phyloP scores from a whole-genome alignment of 2,888 invertebrate genomes.

The Platynereis dumerilii region DNA sequence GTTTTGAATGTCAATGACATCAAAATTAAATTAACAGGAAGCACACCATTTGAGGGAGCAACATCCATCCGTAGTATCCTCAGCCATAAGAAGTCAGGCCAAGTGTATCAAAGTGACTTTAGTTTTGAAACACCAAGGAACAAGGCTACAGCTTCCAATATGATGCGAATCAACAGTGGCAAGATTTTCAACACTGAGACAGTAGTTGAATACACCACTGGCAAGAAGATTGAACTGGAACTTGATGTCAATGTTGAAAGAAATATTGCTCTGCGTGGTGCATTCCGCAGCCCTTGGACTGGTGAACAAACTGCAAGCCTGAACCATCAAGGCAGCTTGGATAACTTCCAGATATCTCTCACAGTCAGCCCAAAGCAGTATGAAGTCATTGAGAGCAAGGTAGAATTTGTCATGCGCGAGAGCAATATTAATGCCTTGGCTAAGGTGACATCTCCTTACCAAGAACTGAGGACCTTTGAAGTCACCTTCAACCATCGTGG shows the following conservation, averaged over 20 bases:
- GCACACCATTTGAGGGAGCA: slow-evolving; percentile 18
- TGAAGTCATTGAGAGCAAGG: neutral
- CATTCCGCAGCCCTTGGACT: slow-evolving; percentile 12
- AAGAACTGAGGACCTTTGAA: too few species aligned
- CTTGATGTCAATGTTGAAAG: neutral
- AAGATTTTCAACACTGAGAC: slow-evolving; percentile 18
- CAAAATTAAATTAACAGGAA: slow-evolving; percentile 13
- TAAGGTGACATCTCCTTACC: too few species aligned
- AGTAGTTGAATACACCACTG: slow-evolving; percentile 5
- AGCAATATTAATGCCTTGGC: too few species aligned
- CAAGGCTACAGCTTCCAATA: slow-evolving; percentile 12
- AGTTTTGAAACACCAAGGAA: slow-evolving; percentile 20
- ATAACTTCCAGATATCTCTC: slow-evolving; percentile 17
- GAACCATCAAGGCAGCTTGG: slow-evolving; percentile 15
- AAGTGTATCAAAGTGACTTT: neutral
- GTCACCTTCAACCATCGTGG: neutral
- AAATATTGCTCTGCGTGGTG: neutral
- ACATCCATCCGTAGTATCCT: neutral
- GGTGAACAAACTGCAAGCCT: neutral
- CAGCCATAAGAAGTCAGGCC: slow-evolving; percentile 21
- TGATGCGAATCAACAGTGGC: slow-evolving; percentile 1
- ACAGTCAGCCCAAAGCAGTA: neutral
- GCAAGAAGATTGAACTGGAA: slow-evolving; percentile 18
- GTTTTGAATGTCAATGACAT: slow-evolving; percentile 29
- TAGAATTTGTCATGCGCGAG: too few species aligned